Conservation (phyloP, 1,140 invertebrate species). For the Sinella curviseta region DNA sequence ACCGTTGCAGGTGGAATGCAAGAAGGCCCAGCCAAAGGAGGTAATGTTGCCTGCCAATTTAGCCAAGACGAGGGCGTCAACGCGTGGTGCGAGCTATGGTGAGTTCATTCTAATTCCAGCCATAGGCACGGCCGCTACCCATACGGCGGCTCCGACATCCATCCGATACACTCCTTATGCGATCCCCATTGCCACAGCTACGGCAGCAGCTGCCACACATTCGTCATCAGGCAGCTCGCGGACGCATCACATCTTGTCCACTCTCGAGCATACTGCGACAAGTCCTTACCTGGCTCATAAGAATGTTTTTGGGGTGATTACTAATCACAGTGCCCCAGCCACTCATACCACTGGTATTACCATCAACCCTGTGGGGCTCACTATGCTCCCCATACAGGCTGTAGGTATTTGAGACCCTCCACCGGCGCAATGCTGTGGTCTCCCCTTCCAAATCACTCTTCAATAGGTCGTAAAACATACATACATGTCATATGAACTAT, state of each 20-base stretch:
- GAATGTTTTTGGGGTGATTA: slow-evolving; percentile 55
- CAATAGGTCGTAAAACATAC: not conserved
- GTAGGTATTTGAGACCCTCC: slow-evolving; percentile 43
- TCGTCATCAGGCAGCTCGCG: slow-evolving; percentile 58
- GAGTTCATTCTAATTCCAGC: slow-evolving; percentile 79
- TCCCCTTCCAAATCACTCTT: slow-evolving; percentile 14
- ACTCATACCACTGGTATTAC: slow-evolving; percentile 45
- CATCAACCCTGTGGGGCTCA: slow-evolving; percentile 49
- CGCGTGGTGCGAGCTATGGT: slow-evolving; percentile 85
- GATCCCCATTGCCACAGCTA: slow-evolving; percentile 55
- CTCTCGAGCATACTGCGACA: slow-evolving; percentile 43
- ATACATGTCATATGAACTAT: too few species aligned
- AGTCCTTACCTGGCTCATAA: slow-evolving; percentile 50
- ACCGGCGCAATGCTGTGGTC: slow-evolving; percentile 8
- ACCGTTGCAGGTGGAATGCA: slow-evolving; percentile 90
- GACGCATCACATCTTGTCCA: slow-evolving; percentile 49
- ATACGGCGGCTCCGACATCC: slow-evolving; percentile 54
- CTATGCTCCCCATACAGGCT: slow-evolving; percentile 49
- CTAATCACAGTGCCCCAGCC: slow-evolving; percentile 44
- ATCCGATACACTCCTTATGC: slow-evolving; percentile 65
- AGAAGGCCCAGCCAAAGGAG: slow-evolving; percentile 99
- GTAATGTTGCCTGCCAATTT: slow-evolving; percentile 95
- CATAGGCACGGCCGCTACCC: slow-evolving; percentile 46
- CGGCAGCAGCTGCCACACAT: slow-evolving; percentile 58
- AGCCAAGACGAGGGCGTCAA: slow-evolving; percentile 87